A percentile compares a stretch with the other conserved stretches of the same genome.
phyloP scores from a whole-genome alignment of 2,888 invertebrate genomes.

The Polyploca ridens region DNA sequence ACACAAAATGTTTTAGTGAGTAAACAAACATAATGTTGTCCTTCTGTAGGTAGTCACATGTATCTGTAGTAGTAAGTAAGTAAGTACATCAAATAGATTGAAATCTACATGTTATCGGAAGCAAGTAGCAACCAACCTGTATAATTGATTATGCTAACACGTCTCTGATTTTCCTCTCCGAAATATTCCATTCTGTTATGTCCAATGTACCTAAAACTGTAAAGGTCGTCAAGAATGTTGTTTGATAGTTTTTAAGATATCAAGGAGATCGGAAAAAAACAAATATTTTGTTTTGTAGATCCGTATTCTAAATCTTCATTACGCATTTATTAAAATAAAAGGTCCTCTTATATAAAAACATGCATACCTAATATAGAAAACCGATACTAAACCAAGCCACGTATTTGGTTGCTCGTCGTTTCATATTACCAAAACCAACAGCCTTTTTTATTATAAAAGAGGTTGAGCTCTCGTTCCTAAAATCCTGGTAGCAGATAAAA shows the following conservation, averaged over 20 bases:
- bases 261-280: too few species aligned
- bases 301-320: too few species aligned
- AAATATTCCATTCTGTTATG: too few species aligned
- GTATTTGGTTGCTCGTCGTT: not conserved
- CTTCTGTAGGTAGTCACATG: not conserved
- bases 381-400: not conserved
- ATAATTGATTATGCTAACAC: not conserved
- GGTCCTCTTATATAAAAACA: not conserved
- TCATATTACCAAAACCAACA: not conserved
- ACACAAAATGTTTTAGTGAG: not conserved
- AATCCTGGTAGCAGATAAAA: slow-evolving; percentile 20
- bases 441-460: not conserved
- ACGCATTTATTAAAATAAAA: too few species aligned
- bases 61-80: not conserved
- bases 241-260: too few species aligned
- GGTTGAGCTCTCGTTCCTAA: slow-evolving; percentile 14
- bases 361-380: not conserved
- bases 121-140: not conserved
- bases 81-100: not conserved
- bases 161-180: not conserved
- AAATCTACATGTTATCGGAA: not conserved
- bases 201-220: too few species aligned
- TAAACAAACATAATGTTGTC: not conserved
- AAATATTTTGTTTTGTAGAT: too few species aligned
- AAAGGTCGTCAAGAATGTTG: too few species aligned